Evolutionary conservation across 2,888 invertebrate genomes (phyloP).

Genomic region (Paralinhomoeus sp.): DNA sequence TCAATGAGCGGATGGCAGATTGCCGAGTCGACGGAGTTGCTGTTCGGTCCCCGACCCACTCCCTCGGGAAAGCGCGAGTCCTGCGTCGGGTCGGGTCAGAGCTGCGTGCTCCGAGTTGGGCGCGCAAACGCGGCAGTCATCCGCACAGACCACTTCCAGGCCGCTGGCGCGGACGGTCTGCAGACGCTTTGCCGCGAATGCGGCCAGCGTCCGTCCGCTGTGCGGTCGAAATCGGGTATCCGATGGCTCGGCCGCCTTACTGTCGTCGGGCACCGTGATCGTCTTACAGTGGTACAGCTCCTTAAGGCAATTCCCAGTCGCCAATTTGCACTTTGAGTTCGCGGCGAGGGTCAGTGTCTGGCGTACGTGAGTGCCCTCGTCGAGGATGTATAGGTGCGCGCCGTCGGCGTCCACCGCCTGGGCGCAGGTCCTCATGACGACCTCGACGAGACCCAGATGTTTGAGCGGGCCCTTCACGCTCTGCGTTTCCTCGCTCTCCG

Average conservation of each 20-base stretch:
- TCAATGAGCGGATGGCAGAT: slow-evolving; percentile 40
- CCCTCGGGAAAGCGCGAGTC: slow-evolving; percentile 36
- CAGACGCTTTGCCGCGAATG: slow-evolving; percentile 26
- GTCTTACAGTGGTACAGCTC: neutral
- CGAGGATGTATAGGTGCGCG: slow-evolving; percentile 39
- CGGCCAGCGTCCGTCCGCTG: slow-evolving; percentile 24
- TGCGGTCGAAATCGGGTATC: slow-evolving; percentile 7
- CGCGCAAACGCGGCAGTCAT: no score
- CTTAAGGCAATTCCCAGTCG: no score
- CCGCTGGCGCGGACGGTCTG: slow-evolving; percentile 20
- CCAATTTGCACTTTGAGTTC: no score
- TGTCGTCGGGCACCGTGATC: neutral
- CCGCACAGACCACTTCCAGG: slow-evolving; percentile 17
- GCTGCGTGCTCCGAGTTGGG: no score
- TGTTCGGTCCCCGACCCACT: slow-evolving; percentile 12
- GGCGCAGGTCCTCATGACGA: slow-evolving; percentile 42
- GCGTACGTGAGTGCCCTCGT: slow-evolving; percentile 26
- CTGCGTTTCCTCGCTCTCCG: no score
- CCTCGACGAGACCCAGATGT: slow-evolving; percentile 34
- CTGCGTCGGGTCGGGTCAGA: slow-evolving; percentile 15
- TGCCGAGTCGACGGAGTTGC: slow-evolving; percentile 22
- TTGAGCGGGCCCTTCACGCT: no score
- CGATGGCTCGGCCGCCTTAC: slow-evolving; percentile 2
- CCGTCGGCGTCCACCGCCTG: slow-evolving; percentile 44
- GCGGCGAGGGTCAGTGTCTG: neutral